A percentile compares a stretch with the other conserved stretches of the same genome.
Conservation (phyloP, 2,113 vertebrate species). For the Alexandromys fortis region DNA sequence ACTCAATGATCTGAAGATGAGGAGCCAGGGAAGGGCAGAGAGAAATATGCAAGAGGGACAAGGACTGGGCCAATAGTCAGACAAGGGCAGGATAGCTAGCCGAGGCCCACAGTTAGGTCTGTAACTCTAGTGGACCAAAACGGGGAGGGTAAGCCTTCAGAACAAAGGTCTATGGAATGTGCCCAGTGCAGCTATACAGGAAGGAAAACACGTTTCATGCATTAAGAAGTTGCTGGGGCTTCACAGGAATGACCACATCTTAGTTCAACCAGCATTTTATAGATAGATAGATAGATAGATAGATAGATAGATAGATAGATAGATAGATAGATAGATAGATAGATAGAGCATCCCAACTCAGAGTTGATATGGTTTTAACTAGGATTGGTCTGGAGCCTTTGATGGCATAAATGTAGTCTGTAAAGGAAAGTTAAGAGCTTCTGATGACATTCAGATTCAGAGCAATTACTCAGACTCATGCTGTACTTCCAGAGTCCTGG, state of each 20-base stretch:
- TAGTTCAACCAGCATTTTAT: not conserved
- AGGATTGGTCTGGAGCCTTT: not conserved
- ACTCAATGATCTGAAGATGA: not conserved
- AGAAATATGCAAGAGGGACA: not conserved
- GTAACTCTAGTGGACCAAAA: not conserved
- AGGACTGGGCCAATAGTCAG: not conserved
- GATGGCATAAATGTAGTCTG: not conserved
- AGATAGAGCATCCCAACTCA: not conserved
- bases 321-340: no score
- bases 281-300: no score
- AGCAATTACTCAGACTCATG: not conserved
- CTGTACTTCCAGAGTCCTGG: not conserved
- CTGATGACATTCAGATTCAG: no score
- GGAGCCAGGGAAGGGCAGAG: not conserved
- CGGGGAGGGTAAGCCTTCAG: not conserved
- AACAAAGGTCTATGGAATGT: not conserved
- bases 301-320: no score
- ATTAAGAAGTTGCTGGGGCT: not conserved
- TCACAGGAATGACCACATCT: not conserved
- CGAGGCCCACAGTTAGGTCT: accelerated
- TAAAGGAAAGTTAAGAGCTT: not conserved
- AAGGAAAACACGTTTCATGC: not conserved
- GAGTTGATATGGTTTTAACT: not conserved
- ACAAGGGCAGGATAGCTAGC: accelerated
- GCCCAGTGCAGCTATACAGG: not conserved